Conservation (phyloP, 2,113 vertebrate species). For the Dipodomys merriami region DNA sequence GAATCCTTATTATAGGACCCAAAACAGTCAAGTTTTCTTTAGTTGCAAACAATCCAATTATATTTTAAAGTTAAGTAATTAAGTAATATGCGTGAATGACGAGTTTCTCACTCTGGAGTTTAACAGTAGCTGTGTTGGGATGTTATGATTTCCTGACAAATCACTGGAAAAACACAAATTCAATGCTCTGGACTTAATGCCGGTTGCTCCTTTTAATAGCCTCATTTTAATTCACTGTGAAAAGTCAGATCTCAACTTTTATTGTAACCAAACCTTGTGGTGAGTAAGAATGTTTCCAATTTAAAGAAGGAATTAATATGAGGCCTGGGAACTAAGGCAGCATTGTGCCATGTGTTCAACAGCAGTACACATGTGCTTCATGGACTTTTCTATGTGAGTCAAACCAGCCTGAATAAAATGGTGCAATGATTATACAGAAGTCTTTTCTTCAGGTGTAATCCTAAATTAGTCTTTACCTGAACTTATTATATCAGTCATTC, state of each 20-base stretch:
- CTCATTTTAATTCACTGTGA: background rate
- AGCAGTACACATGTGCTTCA: background rate
- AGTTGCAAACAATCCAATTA: background rate
- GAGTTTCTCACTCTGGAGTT: background rate
- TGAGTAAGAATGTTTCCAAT: background rate
- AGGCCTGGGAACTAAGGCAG: background rate
- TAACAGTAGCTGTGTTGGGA: background rate
- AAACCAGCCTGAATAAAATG: background rate
- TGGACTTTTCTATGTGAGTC: background rate
- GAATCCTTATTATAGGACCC: background rate
- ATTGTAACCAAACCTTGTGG: background rate
- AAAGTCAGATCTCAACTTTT: background rate
- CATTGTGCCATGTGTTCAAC: accelerated
- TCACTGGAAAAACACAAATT: background rate
- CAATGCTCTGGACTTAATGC: background rate
- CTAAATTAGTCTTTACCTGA: background rate
- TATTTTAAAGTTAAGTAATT: background rate
- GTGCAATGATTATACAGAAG: background rate
- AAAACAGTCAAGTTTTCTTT: constrained; percentile 26
- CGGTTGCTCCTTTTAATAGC: background rate
- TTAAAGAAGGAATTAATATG: background rate
- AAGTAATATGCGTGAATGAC: background rate
- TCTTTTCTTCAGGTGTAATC: background rate
- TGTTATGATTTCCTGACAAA: background rate
- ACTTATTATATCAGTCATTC: background rate